These are phyloP conservation scores for Noctua pronuba DNA, from an alignment of 2,888 invertebrate genomes.

Conservation along the genomic window DNA sequence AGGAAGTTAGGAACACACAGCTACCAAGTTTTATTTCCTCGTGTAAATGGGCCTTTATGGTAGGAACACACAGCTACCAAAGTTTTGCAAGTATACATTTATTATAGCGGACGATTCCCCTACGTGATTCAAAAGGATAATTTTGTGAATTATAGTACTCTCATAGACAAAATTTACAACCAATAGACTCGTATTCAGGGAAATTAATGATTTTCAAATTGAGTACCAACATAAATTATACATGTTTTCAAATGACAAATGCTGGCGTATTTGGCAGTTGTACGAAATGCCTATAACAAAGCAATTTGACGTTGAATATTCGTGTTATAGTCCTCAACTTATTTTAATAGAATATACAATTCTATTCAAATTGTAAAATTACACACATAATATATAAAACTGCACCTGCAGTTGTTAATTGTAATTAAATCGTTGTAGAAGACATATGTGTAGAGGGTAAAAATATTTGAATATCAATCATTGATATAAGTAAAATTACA, in stretches of 20 bases:
- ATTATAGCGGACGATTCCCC: not conserved
- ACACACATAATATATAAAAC: constrained; percentile 27
- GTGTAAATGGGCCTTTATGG: not conserved
- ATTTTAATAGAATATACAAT: too few relatives aligned
- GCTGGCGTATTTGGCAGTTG: not conserved
- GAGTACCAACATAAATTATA: not conserved
- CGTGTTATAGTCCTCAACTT: not conserved
- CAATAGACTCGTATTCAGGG: not conserved
- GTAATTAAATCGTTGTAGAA: constrained; percentile 2
- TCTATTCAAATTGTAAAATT: constrained; percentile 1
- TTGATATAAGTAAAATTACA: constrained; percentile 28
- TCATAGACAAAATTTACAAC: not conserved
- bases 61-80: not conserved
- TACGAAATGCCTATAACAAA: not conserved
- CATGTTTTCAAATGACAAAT: too few relatives aligned
- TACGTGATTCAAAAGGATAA: not conserved
- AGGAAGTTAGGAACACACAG: not conserved
- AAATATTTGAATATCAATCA: constrained; percentile 39
- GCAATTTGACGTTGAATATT: not conserved
- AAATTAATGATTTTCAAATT: not conserved
- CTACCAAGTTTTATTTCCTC: constrained; percentile 5
- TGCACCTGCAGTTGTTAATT: constrained; percentile 21
- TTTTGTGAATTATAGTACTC: not conserved
- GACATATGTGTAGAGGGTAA: not conserved
- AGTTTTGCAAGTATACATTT: not conserved